phyloP scores from a whole-genome alignment of 2,888 invertebrate genomes.

The Eretmocerus hayati region DNA sequence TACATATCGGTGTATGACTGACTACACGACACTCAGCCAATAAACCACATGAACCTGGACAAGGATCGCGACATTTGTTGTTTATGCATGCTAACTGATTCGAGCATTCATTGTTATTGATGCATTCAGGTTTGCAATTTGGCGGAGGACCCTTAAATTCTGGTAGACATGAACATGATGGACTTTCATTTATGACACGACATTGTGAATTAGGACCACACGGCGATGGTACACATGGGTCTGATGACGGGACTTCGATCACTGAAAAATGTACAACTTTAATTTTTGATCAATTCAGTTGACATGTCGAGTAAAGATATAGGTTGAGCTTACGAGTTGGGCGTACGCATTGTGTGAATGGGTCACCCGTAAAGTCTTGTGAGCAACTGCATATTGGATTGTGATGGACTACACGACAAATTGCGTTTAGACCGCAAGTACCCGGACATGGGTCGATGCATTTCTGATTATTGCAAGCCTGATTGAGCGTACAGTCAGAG shows the following conservation, averaged over 20 bases:
- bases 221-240: constrained; percentile 59
- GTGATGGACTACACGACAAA: constrained; percentile 53
- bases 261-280: too few species aligned
- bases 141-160: constrained; percentile 66
- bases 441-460: constrained; percentile 54
- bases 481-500: constrained; percentile 49
- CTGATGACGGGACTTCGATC: too few species aligned
- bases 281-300: too few species aligned
- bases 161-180: constrained; percentile 63
- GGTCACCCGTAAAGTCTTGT: constrained; percentile 50
- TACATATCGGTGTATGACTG: constrained; percentile 69
- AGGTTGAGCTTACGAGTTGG: constrained; percentile 29
- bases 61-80: constrained; percentile 62
- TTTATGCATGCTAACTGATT: constrained; percentile 58
- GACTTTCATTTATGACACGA: constrained; percentile 50
- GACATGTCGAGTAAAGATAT: too few species aligned
- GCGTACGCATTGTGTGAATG: constrained; percentile 39
- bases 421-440: constrained; percentile 51
- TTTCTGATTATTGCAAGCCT: constrained; percentile 54
- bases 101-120: constrained; percentile 60
- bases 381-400: constrained; percentile 54
- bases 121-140: constrained; percentile 69
- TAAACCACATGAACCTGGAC: constrained; percentile 68
- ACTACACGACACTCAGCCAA: constrained; percentile 59
- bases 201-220: constrained; percentile 60